phyloP scores from a whole-genome alignment of 2,888 invertebrate species.

The Cantharis rustica region DNA sequence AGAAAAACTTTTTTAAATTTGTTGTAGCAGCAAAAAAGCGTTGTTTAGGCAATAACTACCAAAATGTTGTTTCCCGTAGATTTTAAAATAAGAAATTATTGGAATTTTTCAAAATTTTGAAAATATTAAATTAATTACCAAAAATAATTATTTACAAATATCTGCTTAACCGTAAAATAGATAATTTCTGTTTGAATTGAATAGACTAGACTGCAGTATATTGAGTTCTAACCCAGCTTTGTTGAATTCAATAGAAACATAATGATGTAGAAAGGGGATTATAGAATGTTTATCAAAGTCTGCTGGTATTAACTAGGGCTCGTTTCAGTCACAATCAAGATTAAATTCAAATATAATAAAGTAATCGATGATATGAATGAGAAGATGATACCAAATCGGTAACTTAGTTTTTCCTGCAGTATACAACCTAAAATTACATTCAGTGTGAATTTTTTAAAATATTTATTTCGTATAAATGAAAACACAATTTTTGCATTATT shows the following conservation, averaged over 20 bases:
- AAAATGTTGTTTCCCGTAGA: too few relatives aligned
- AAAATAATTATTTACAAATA: neutral
- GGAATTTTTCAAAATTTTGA: neutral
- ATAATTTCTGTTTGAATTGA: neutral
- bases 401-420: neutral
- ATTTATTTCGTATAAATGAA: too few relatives aligned
- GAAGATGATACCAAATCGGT: neutral
- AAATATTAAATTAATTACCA: neutral
- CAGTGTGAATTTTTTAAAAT: neutral
- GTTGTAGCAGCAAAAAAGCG: too few relatives aligned
- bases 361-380: neutral
- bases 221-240: constrained; percentile 7
- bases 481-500: too few relatives aligned
- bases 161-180: neutral
- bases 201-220: neutral
- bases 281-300: constrained; percentile 33
- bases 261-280: constrained; percentile 35
- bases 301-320: constrained; percentile 28
- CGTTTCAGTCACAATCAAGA: constrained; percentile 24
- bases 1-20: too few relatives aligned
- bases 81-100: neutral
- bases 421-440: neutral
- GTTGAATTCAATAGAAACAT: constrained; percentile 30
- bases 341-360: constrained; percentile 13
- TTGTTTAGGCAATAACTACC: too few relatives aligned